These are phyloP conservation scores for Basileuterus tristriatus DNA, from an alignment of 2,797 vertebrate genomes.

Conservation along the genomic window DNA sequence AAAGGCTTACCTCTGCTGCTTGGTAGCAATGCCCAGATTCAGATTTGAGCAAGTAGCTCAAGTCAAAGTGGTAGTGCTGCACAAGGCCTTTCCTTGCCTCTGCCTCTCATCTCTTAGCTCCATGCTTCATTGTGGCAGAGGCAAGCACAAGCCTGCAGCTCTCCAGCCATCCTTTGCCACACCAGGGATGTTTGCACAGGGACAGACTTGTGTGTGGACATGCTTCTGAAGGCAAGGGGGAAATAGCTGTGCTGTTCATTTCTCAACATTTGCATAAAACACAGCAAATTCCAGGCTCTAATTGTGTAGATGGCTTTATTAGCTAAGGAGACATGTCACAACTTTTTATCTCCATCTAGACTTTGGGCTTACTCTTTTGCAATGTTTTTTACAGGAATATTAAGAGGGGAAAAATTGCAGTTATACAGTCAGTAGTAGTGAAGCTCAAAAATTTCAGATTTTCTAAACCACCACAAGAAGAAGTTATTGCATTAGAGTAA, in stretches of 20 bases:
- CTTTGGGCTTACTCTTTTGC: not conserved
- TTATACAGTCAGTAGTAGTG: not conserved
- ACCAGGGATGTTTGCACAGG: not conserved
- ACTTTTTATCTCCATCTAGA: not conserved
- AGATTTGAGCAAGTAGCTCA: not conserved
- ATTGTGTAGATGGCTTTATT: not conserved
- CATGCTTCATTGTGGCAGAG: not conserved
- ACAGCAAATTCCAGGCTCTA: not conserved
- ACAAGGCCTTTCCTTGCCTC: not conserved
- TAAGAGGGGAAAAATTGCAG: not conserved
- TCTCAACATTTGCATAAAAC: not conserved
- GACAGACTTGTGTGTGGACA: not conserved
- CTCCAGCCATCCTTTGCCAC: not conserved
- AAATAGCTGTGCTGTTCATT: not conserved
- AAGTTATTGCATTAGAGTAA: not conserved
- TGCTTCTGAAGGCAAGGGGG: not conserved
- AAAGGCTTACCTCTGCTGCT: constrained; percentile 14
- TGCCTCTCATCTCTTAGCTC: not conserved
- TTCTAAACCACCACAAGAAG: not conserved
- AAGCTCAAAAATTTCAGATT: not conserved
- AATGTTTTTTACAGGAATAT: not conserved
- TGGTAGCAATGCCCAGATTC: not conserved
- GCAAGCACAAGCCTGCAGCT: not conserved
- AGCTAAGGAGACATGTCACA: not conserved
- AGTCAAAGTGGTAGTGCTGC: not conserved